Conservation (phyloP, 2,797 vertebrate genomes). For the Squalus acanthias region DNA sequence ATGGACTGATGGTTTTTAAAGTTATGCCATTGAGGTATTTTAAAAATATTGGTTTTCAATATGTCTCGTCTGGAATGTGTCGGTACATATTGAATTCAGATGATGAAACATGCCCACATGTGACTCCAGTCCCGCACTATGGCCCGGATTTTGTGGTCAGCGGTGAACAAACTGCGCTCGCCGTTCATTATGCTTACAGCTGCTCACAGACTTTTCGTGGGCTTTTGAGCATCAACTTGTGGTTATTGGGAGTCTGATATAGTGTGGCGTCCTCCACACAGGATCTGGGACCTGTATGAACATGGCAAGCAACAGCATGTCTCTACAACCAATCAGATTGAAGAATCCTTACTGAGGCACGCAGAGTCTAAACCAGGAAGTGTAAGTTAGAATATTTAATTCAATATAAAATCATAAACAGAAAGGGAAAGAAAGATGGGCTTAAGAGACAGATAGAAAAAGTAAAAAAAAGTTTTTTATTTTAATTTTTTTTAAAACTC, state of each 20-base stretch:
- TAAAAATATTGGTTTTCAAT: background rate
- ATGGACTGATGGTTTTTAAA: background rate
- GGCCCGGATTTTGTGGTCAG: background rate
- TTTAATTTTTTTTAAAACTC: background rate
- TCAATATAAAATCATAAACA: background rate
- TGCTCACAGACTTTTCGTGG: background rate
- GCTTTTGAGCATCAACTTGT: background rate
- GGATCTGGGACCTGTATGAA: background rate
- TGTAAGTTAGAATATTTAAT: background rate
- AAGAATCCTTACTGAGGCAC: background rate
- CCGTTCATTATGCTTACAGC: background rate
- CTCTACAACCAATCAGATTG: background rate
- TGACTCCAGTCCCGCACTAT: background rate
- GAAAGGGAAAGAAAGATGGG: no score
- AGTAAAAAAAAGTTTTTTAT: no score
- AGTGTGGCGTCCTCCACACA: background rate
- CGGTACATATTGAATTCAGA: background rate
- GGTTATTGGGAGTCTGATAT: background rate
- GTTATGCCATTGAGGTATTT: background rate
- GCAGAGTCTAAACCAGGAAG: background rate
- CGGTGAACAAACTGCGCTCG: background rate
- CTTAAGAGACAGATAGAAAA: no score
- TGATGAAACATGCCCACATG: background rate
- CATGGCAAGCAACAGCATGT: background rate
- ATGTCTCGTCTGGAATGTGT: background rate